A percentile compares a stretch with the other conserved stretches of the same genome.
Conservation (phyloP, 2,113 vertebrate species). For the Colius striatus region DNA sequence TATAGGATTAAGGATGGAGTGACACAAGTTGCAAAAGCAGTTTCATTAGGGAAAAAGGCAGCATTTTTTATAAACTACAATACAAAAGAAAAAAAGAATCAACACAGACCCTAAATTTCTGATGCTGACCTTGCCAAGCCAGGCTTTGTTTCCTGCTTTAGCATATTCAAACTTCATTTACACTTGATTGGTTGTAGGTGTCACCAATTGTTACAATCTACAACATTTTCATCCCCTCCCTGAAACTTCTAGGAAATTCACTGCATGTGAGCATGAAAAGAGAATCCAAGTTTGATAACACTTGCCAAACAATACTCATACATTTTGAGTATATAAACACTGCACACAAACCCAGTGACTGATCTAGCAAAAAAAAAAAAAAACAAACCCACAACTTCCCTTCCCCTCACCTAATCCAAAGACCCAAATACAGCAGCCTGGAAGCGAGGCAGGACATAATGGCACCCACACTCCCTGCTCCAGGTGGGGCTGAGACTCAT, state of each 20-base stretch:
- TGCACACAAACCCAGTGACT: background rate
- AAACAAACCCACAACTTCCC: no score
- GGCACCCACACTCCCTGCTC: background rate
- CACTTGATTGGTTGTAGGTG: rapidly evolving
- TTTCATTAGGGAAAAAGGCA: background rate
- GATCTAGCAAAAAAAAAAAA: background rate
- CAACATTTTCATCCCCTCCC: background rate
- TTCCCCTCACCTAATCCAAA: background rate
- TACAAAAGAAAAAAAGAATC: background rate
- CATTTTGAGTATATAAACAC: background rate
- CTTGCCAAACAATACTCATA: background rate
- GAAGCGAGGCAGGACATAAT: background rate
- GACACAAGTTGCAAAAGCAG: rapidly evolving
- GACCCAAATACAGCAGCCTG: background rate
- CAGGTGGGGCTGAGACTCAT: no score
- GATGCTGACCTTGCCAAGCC: background rate
- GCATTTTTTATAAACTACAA: background rate
- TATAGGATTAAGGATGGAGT: rapidly evolving
- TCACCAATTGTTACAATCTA: background rate
- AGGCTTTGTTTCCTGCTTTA: background rate
- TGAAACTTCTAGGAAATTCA: background rate
- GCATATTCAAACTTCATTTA: background rate
- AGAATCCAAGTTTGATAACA: background rate
- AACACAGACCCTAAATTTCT: background rate
- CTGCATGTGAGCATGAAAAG: background rate